phyloP scores from a whole-genome alignment of 2,888 invertebrate genomes.

The Amaurobius ferox region DNA sequence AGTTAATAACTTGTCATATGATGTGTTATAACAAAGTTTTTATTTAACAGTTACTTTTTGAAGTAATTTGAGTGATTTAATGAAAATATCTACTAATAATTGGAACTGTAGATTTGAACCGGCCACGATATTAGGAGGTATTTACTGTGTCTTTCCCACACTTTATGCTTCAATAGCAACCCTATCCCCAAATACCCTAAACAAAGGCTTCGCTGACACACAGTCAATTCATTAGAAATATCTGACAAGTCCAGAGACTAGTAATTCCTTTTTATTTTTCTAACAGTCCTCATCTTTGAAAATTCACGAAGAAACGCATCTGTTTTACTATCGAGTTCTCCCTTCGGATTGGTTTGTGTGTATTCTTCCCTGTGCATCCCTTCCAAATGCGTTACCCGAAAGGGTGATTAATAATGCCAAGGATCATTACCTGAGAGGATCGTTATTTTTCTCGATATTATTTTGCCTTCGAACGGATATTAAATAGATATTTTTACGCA shows the following conservation, averaged over 20 bases:
- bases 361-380: background rate
- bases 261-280: conserved; percentile 35
- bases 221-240: conserved; percentile 59
- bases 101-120: too few relatives aligned
- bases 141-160: conserved; percentile 35
- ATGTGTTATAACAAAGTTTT: too few relatives aligned
- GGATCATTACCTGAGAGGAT: conserved; percentile 57
- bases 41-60: too few relatives aligned
- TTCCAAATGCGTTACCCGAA: conserved; percentile 29
- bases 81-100: too few relatives aligned
- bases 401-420: conserved; percentile 47
- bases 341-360: conserved; percentile 41
- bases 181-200: conserved; percentile 30
- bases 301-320: conserved; percentile 32
- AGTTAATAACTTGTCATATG: too few relatives aligned
- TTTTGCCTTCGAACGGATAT: background rate
- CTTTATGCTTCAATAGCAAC: conserved; percentile 26
- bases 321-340: conserved; percentile 31
- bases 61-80: too few relatives aligned
- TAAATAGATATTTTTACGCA: background rate
- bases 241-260: conserved; percentile 50
- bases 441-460: conserved; percentile 29
- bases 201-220: conserved; percentile 27
- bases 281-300: conserved; percentile 17
- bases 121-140: too few relatives aligned